Base-by-base conservation (phyloP, 2,888 invertebrate genomes). In the Melikaiella ostensackeni region DNA sequence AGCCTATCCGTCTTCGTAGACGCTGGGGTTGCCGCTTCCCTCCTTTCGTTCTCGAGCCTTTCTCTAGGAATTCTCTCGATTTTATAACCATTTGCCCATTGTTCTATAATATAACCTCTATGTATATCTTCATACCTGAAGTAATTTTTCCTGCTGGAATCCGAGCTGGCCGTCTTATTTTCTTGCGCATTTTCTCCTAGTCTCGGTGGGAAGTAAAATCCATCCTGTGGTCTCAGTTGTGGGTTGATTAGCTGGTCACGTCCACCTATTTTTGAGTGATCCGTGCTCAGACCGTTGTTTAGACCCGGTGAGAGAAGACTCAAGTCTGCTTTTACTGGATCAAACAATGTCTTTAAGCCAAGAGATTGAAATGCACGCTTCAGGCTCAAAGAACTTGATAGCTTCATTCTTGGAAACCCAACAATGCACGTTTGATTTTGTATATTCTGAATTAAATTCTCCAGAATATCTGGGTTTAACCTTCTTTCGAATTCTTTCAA, bases 371-470 rank as follows among this genome's bases (percentile, higher is more conserved):
- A 90, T 0, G 94, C 85, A 0, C 92, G 82, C 79, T 93, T 94
- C 61, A 96, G 88, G 82, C 93, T 92, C 4, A 94, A 84, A 0
- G 92, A 93, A 74, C 93, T 94, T 78, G 94, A 93, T 1, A 97
- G 90, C 83, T 95, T 94, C 95, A 97, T 95, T 89, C 95, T 95
- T 0, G 97, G 97, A 57, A 96, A 92, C 38, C 94, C 92, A 0
- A 95, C 89, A 5, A 95, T 91, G 35, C 94, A 92, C 8, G 93
- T 92, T 11, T 92, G 91, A 35, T 90, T 91, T 2, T 85, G 88
- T 87, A 93, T 93, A 76, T 91, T 91, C 19, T 87, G 88, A 30
- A 94, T 93, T 46, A 95, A 83, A 1, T 88, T 83, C 24, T 94
- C 92, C 42, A 95, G 90, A 76, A 92, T 92, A 0, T 91, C 88